Base-by-base conservation (phyloP, 2,113 vertebrate genomes). In the Tylochromis polylepis region DNA sequence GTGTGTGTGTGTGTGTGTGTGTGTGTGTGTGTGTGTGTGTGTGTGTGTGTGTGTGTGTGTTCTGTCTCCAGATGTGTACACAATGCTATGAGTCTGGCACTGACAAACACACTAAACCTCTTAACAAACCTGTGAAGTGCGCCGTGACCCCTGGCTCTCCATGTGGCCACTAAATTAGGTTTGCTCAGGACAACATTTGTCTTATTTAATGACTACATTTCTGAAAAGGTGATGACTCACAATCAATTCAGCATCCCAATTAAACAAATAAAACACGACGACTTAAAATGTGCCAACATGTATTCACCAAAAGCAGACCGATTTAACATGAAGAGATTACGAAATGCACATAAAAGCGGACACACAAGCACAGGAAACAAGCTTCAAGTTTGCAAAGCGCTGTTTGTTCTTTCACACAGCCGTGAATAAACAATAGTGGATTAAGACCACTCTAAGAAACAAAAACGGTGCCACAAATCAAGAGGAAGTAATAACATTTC, bases 51-150 rank as follows among this genome's bases (percentile, higher is more conserved):
- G 18, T 65, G 67, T 80, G 55, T 41, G 84, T 22, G 15, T 22
- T 43, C 41, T 16, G 72, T 72, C 55, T 90, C 92, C 94, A 91
- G 90, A 95, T 93, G 94, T 92, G 87, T 72, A 88, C 84, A 91
- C 89, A 91, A 56, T 29, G 38, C 55, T 65, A 53, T 20, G 14
- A 67, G 43, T 85, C 38, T 79, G 88, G 55, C 31, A 46, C 81
- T 78, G 60, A 81, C 88, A 94, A 94, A 91, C 92, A 92, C 29
- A 84, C 72, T 82, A 18, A 67, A 87, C 81, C 85, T 93, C 85
- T 81, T 75, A 31, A 78, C 65, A n/a, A 41, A 83, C 0, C 46
- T 94, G 91, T 89, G 65, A 95, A 94, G 93, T 94, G 94, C 86
- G 92, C 72, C 59, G 11, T n/a, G 79, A 88, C 70, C 85, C 70